Evolutionary conservation across 1,140 invertebrate genomes (phyloP).

Genomic region (Lineus longissimus): DNA sequence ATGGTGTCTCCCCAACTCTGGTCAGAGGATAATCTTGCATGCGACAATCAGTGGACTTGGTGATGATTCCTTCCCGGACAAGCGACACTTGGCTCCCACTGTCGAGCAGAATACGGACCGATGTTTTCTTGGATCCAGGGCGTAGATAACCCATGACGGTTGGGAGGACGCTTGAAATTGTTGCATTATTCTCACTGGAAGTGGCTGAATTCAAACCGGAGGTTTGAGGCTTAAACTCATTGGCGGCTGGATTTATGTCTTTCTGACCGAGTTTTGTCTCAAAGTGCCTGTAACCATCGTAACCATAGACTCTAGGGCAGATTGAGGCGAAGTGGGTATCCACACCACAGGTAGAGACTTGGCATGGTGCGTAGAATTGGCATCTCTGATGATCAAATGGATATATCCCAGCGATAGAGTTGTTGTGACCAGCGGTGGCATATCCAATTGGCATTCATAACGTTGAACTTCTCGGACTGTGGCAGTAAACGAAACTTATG

Average conservation of each 20-base stretch:
- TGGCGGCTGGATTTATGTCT: neutral
- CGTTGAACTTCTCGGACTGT: neutral
- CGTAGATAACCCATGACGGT: neutral
- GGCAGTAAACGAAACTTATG: neutral
- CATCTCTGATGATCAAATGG: neutral
- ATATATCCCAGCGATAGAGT: neutral
- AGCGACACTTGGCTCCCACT: constrained; percentile 1
- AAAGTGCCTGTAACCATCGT: too few relatives aligned
- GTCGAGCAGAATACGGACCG: neutral
- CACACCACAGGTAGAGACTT: too few relatives aligned
- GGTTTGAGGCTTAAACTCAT: too few relatives aligned
- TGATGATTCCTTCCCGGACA: neutral
- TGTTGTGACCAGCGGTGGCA: constrained; percentile 2
- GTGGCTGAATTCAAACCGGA: neutral
- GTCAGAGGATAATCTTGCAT: neutral
- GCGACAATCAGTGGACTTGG: too few relatives aligned
- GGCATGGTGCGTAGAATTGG: too few relatives aligned
- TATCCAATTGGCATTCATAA: neutral
- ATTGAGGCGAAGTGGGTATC: too few relatives aligned
- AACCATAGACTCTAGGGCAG: too few relatives aligned
- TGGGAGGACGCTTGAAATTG: neutral
- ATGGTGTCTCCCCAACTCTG: neutral
- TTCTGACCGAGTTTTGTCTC: too few relatives aligned
- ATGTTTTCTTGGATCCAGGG: neutral
- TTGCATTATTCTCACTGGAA: too few relatives aligned